phyloP scores from a whole-genome alignment of 2,113 vertebrate species.

The Grus americana region DNA sequence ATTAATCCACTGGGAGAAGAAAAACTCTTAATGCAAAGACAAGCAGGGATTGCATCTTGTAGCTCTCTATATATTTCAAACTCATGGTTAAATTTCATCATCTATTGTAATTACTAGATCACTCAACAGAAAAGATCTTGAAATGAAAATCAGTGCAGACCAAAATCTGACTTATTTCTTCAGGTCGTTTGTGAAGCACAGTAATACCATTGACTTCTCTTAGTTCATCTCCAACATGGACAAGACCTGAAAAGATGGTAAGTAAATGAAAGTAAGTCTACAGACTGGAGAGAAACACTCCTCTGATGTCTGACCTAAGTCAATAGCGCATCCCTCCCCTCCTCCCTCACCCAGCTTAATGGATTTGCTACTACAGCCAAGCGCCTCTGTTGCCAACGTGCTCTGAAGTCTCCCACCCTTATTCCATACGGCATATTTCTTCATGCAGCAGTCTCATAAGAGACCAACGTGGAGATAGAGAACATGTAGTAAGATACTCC shows the following conservation, averaged over 20 bases:
- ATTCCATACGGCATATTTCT: not conserved
- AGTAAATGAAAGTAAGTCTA: not conserved
- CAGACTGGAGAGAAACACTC: not conserved
- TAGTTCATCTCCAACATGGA: constrained; percentile 93
- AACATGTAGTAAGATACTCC: not conserved
- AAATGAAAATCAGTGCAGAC: constrained; percentile 69
- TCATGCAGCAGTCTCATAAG: not conserved
- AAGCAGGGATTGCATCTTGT: not conserved
- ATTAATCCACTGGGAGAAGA: constrained; percentile 9
- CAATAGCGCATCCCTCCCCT: not conserved
- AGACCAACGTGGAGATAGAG: not conserved
- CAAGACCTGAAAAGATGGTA: constrained; percentile 82
- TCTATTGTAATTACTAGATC: not conserved
- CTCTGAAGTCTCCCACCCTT: not conserved
- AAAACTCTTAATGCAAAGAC: constrained; percentile 1
- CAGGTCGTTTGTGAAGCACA: constrained; percentile 89
- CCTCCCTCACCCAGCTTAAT: not conserved
- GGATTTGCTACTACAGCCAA: not conserved
- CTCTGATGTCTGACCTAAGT: not conserved
- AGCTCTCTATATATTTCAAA: not conserved
- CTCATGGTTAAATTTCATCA: not conserved
- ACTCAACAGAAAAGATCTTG: not conserved
- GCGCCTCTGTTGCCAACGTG: not conserved
- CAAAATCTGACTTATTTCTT: constrained; percentile 97
- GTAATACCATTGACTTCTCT: constrained; percentile 92